A percentile compares a stretch with the other conserved stretches of the same genome.
These are phyloP conservation scores for Platycheirus albimanus DNA, from an alignment of 2,888 invertebrate species.

Conservation along the genomic window DNA sequence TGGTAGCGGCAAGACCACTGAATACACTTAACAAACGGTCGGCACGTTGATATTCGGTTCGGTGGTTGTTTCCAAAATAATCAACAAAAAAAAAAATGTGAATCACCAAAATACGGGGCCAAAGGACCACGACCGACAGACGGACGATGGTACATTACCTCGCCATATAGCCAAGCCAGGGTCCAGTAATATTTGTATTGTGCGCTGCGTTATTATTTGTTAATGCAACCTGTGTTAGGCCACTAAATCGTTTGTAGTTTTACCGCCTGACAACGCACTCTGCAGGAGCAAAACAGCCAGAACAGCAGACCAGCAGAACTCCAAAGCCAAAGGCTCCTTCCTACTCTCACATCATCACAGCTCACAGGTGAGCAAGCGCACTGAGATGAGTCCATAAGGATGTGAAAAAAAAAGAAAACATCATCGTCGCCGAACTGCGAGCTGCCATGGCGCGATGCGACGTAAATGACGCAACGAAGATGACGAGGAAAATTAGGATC, in stretches of 20 bases:
- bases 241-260: conserved; percentile 72
- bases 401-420: conserved; percentile 19
- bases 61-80: conserved; percentile 52
- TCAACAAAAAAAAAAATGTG: conserved; percentile 25
- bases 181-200: conserved; percentile 65
- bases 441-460: not conserved
- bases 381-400: conserved; percentile 40
- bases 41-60: conserved; percentile 40
- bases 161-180: conserved; percentile 6
- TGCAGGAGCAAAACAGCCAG: conserved; percentile 12
- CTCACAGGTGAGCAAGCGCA: conserved; percentile 36
- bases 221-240: conserved; percentile 72
- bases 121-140: conserved; percentile 63
- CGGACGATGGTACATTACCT: conserved; percentile 69
- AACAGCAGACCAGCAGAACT: not conserved
- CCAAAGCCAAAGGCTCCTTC: not conserved
- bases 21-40: conserved; percentile 42
- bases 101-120: conserved; percentile 40
- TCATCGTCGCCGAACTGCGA: too few species aligned
- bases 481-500: conserved; percentile 70
- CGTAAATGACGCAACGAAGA: conserved; percentile 43
- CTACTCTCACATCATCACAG: too few species aligned
- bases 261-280: conserved; percentile 37
- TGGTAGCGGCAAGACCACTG: conserved; percentile 18
- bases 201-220: conserved; percentile 67